Evolutionary conservation across 2,113 vertebrate genomes (phyloP), one percentile per base, ranked within the genome.

Genomic region (Oncorhynchus gorbuscha): DNA sequence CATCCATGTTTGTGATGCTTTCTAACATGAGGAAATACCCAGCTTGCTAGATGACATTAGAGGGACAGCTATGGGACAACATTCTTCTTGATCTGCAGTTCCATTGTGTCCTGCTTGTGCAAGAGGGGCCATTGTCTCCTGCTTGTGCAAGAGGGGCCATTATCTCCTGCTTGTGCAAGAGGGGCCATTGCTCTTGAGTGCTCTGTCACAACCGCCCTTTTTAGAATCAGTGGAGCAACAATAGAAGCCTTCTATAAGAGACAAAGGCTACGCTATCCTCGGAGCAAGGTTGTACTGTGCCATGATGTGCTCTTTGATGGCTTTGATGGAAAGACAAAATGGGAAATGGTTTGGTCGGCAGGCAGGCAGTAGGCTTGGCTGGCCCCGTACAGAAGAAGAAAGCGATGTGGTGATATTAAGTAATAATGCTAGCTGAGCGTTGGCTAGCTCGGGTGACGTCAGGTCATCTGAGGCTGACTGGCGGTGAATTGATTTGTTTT

Each of bases 231-330:
- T 81, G 66, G 51, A 78, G 76, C 80, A 86, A 85, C 87, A 86
- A 69, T 82, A 78, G 67, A 79, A 81, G 76, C 81, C 77, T 74
- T 84, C 81, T 81, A 78, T 84, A 68, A 39, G 84, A 74, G 76
- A 90, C 83, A 88, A 89, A 88, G 78, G 73, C 85, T 89, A 55
- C 4, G 16, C 11, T 66, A 80, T 76, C 86, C 88, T 90, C 87
- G 79, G 75, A 85, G 84, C 86, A 89, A 89, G 86, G 89, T 90
- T 90, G 89, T 83, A 76, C 69, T 83, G 75, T 70, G 66, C 80
- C 77, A 72, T 28, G 65, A 83, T 78, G 79, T 75, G 48, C 28
- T 39, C 45, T 58, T 73, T 72, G 48, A 49, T 80, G 73, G 73
- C 71, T 83, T 78, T 85, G 80, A 84, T 84, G 81, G 75, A 81